Base-by-base conservation (phyloP, 2,113 vertebrate genomes). In the Erythrocercus mccallii region DNA sequence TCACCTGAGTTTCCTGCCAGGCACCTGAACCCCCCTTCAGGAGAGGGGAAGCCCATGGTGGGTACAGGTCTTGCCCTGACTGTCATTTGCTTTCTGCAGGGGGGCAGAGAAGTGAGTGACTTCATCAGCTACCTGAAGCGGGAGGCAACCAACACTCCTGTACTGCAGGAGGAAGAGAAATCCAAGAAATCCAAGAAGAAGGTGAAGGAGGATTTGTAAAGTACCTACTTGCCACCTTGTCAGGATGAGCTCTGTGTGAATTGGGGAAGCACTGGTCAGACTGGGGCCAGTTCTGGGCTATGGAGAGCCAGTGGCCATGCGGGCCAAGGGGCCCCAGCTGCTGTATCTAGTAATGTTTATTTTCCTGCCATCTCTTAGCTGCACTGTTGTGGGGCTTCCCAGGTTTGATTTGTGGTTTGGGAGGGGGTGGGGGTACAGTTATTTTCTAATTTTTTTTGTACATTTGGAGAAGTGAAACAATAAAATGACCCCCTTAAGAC, bases 101-200 rank as follows among this genome's bases (percentile, higher is more conserved):
- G 99, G 72, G 99, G 99, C 73, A 99, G 99, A 61, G 99, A 99
- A 97, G 98, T 99, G 88, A 98, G 96, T 61, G 99, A 99, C 97
- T 99, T 99, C 96, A 94, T 99, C 91, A 98, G 98, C 95, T 99
- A 99, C 96, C 98, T 99, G 98, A 99, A 99, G 97, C 98, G 95
- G 96, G 99, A 99, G 97, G 99, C 99, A 24, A 98, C 98, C 94
- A 99, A 98, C 69, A 96, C 98, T 11, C 96, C 99, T 3, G 91
- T 99, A 70, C 94, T 99, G 88, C 97, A 98, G 96, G 99, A 99
- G 74, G 99, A 98, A n/a, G 97, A 98, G 15, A 98, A 99, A 91
- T 88, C 99, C 76, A 95, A 99, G 92, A 99, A 99, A 94, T 99
- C 99, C 95, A 99, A 99, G 98, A 99, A 99, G 98, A 99, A 99